Conservation (phyloP, 2,797 vertebrate genomes). For the Mastacembelus armatus region DNA sequence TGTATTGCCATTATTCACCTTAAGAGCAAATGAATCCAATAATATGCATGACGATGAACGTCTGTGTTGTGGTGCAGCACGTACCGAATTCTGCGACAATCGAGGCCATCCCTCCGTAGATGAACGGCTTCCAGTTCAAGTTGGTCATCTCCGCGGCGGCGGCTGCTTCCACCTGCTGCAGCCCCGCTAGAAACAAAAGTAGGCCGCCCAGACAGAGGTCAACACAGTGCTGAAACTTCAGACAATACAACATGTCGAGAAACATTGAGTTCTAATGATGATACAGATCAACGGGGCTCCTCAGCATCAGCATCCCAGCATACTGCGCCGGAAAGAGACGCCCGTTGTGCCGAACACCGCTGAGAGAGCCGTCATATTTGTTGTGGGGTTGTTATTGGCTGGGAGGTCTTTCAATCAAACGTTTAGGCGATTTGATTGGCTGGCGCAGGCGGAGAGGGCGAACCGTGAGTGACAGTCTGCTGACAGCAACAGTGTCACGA, state of each 20-base stretch:
- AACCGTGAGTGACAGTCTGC: slow-evolving; percentile 11
- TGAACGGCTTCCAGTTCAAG: slow-evolving; percentile 97
- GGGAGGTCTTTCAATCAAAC: slow-evolving; percentile 55
- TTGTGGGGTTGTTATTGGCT: slow-evolving; percentile 64
- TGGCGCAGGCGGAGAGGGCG: background rate
- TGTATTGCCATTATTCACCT: background rate
- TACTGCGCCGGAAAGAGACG: slow-evolving; percentile 81
- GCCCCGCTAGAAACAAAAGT: slow-evolving; percentile 82
- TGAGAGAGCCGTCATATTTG: slow-evolving; percentile 30
- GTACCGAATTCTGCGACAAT: slow-evolving; percentile 96
- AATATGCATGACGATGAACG: background rate
- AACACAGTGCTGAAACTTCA: slow-evolving; percentile 76
- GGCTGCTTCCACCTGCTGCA: slow-evolving; percentile 85
- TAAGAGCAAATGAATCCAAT: background rate
- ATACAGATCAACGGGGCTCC: slow-evolving; percentile 42
- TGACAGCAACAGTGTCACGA: slow-evolving; percentile 49
- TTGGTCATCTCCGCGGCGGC: slow-evolving; percentile 88
- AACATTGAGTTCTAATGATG: slow-evolving; percentile 55
- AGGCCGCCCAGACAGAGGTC: slow-evolving; percentile 75
- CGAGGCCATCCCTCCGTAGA: slow-evolving; percentile 96
- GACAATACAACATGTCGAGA: slow-evolving; percentile 75
- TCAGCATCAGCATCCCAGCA: slow-evolving; percentile 79
- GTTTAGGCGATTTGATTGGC: slow-evolving; percentile 53
- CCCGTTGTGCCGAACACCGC: slow-evolving; percentile 42
- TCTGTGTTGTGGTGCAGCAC: slow-evolving; percentile 63